phyloP scores from a whole-genome alignment of 2,113 vertebrate species.

The Hypocryptadius cinnamomeus region DNA sequence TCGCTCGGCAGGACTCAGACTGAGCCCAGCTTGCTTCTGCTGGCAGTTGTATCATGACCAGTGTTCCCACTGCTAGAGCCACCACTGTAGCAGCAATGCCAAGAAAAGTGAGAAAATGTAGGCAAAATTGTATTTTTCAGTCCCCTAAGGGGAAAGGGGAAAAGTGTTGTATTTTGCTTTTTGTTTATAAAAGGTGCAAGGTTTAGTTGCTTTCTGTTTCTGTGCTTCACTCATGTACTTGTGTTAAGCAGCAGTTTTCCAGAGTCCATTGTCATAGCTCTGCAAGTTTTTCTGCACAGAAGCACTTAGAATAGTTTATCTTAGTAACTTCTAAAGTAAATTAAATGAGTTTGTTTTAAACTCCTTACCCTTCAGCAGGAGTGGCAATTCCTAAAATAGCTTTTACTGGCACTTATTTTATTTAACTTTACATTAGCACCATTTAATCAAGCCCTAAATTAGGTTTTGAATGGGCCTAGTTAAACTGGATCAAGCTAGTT shows the following conservation, averaged over 20 bases:
- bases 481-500: neutral
- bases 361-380: neutral
- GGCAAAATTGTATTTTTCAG: neutral
- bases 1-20: accelerated
- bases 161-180: neutral
- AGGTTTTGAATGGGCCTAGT: neutral
- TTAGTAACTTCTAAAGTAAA: slow-evolving; percentile 25
- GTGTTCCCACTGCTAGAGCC: neutral
- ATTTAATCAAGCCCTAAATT: slow-evolving; percentile 48
- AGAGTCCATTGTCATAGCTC: neutral
- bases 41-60: neutral
- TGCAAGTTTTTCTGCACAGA: neutral
- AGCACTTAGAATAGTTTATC: slow-evolving; percentile 33
- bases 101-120: neutral
- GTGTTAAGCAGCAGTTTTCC: neutral
- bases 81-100: neutral
- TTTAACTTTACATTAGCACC: neutral
- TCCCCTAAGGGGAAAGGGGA: neutral
- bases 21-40: neutral
- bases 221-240: neutral
- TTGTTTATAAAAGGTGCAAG: neutral
- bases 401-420: slow-evolving; percentile 2
- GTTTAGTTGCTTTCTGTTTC: neutral
- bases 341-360: slow-evolving; percentile 12
- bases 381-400: slow-evolving; percentile 6